phyloP scores from a whole-genome alignment of 2,888 invertebrate species.

The Theretra japonica region DNA sequence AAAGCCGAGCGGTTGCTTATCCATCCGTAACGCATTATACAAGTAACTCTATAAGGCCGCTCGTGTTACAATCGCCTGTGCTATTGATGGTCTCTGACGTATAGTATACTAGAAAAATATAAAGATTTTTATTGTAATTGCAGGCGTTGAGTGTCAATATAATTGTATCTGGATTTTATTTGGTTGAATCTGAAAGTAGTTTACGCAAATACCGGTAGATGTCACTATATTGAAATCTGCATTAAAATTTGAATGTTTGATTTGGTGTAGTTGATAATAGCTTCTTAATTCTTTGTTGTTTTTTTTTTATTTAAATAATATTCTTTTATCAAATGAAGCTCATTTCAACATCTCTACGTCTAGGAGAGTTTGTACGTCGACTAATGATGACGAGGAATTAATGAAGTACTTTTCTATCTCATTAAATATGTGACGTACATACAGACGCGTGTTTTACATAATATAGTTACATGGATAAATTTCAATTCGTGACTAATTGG shows the following conservation, averaged over 20 bases:
- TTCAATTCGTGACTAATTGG: slow-evolving; percentile 49
- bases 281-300: no score
- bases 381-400: no score
- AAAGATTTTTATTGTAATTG: no score
- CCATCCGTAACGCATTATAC: neutral
- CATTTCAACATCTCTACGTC: no score
- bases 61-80: no score
- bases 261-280: no score
- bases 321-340: no score
- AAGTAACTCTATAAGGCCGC: slow-evolving; percentile 2
- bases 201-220: neutral
- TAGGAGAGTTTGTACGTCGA: no score
- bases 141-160: no score
- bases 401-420: neutral
- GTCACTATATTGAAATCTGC: neutral
- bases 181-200: neutral
- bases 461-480: neutral
- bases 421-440: neutral
- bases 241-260: neutral
- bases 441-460: neutral
- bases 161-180: neutral
- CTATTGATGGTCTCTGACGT: neutral
- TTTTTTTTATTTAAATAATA: no score
- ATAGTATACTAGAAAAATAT: no score
- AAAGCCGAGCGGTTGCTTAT: slow-evolving; percentile 9